Evolutionary conservation across 2,888 invertebrate genomes (phyloP), one percentile per base, ranked within the genome.

Genomic region (Pyralis farinalis): DNA sequence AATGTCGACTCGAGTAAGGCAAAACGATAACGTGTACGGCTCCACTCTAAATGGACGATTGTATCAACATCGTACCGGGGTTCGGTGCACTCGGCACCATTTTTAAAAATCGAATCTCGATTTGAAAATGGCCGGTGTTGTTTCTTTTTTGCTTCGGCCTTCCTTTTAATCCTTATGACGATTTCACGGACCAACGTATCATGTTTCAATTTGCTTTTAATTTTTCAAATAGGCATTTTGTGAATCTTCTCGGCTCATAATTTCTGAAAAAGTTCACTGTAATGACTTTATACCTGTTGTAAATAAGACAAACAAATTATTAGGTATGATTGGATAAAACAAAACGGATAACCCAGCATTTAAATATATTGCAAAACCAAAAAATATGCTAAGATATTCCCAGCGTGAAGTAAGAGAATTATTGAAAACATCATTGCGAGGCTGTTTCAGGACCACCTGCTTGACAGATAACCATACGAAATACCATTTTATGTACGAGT

Each of bases 71-170:
- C 70, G 71, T 59, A 79, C 67, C 63, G 64, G 82, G 75, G 83
- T 80, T 84, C 84, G 76, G 68, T 82, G 86, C 80, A 83, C 83
- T 82, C 78, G 64, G 64, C 72, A 78, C 74, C 78, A 81, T 82
- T 71, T 82, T 84, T 79, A 71, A 83, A 79, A 84, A 68, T 82
- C 76, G 72, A 83, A 79, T 12, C 68, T 48, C 63, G 66, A 71
- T 66, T 75, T 54, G 51, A 83, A 82, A 81, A 86, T 84, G 83
- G 79, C 76, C 71, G 82, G 57, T 57, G 30, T 38, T 7, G 25
- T 25, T 43, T 53, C 66, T 57, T 43, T 52, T 34, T 20, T 36
- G 41, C 52, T 40, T 51, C 53, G 53, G 51, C 37, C 46, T 54
- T 55, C 37, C 46, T 54, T 55, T 45, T 50, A 51, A 58, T 56